phyloP scores from a whole-genome alignment of 2,888 invertebrate species.

The Dryomyza anilis region DNA sequence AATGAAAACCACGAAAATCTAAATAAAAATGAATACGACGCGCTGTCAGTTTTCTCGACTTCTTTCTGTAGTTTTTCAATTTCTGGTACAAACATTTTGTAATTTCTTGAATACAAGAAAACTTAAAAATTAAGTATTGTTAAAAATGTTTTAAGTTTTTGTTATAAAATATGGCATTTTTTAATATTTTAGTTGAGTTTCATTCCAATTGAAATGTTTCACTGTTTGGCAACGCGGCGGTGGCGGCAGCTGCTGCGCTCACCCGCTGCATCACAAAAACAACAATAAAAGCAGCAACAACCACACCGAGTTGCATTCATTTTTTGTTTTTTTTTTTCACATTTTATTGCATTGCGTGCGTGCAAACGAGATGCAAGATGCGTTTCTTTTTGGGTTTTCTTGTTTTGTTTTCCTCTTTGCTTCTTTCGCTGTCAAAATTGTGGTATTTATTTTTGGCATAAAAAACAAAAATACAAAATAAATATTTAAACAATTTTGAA shows the following conservation, averaged over 20 bases:
- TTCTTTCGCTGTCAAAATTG: background rate
- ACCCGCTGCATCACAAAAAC: background rate
- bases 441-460: background rate
- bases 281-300: background rate
- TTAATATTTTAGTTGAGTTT: background rate
- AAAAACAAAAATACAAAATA: background rate
- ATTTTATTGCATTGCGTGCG: background rate
- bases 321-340: too few species aligned
- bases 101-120: background rate
- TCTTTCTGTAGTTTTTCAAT: conserved; percentile 17
- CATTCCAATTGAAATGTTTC: background rate
- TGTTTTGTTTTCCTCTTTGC: background rate
- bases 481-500: background rate
- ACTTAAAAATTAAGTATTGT: background rate
- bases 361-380: background rate
- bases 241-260: background rate
- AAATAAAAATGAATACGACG: conserved; percentile 30
- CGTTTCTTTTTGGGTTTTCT: background rate
- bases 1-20: background rate
- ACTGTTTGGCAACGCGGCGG: conserved; percentile 8
- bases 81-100: conserved; percentile 37
- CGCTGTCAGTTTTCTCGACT: conserved; percentile 32
- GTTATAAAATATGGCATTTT: too few species aligned
- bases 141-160: background rate
- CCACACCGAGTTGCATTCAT: background rate